Evolutionary conservation across 64 coral and sea anemone species (phyloP).

Genomic region (Pocillopora damicornis): DNA sequence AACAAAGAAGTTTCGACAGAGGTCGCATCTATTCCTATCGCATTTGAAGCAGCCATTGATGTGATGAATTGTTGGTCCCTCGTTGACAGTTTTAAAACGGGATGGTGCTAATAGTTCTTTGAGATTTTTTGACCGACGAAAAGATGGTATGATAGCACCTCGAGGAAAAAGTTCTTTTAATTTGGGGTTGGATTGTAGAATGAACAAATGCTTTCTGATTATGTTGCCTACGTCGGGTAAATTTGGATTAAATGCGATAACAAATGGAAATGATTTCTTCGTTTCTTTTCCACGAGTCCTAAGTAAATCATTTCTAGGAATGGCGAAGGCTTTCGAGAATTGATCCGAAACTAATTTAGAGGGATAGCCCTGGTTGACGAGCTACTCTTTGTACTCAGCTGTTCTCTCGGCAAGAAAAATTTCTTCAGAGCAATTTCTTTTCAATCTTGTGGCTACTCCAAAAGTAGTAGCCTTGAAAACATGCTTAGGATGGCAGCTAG

Average conservation of each 20-base stretch:
- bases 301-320: background rate
- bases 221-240: no score
- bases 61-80: no score
- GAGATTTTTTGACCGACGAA: background rate
- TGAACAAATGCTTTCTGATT: no score
- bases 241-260: no score
- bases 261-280: no score
- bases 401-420: background rate
- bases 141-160: constrained; percentile 1
- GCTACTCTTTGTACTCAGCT: no score
- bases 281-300: no score
- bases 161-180: background rate
- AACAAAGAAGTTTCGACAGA: no score
- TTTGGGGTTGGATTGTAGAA: background rate
- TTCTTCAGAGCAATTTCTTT: constrained; percentile 37
- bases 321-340: background rate
- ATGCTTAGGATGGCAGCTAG: constrained; percentile 33
- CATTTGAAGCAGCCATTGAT: no score
- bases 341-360: background rate
- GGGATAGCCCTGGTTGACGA: background rate
- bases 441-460: constrained; percentile 26
- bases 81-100: no score
- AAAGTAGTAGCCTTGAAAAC: constrained; percentile 46
- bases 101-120: no score
- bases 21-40: no score